Evolutionary conservation across 2,113 vertebrate genomes (phyloP).

Genomic region (Picathartes gymnocephalus): DNA sequence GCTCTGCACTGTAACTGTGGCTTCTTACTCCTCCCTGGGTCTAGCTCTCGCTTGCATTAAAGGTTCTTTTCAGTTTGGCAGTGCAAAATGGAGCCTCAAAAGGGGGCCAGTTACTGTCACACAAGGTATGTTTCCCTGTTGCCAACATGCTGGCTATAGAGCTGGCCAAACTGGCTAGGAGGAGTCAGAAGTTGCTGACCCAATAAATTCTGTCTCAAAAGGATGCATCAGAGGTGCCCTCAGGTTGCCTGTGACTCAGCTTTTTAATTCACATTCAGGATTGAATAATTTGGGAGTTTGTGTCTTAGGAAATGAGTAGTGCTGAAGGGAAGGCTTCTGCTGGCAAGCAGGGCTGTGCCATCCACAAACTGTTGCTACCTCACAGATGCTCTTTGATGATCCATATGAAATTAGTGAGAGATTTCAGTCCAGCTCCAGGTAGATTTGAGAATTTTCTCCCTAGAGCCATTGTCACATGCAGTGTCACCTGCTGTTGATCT

Average conservation of each 20-base stretch:
- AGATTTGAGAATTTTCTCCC: neutral
- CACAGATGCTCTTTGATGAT: constrained; percentile 7
- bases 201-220: neutral
- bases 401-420: constrained; percentile 7
- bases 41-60: neutral
- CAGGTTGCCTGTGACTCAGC: neutral
- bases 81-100: neutral
- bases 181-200: neutral
- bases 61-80: neutral
- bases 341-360: neutral
- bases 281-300: neutral
- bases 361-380: neutral
- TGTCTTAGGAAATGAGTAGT: neutral
- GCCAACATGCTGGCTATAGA: neutral
- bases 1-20: neutral
- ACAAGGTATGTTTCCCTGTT: neutral
- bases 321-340: neutral
- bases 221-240: neutral
- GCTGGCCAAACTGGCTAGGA: neutral
- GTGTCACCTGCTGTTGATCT: neutral
- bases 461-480: neutral
- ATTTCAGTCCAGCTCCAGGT: neutral
- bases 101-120: neutral
- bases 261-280: neutral
- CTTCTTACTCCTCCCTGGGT: neutral